These are phyloP conservation scores for Conger conger DNA, from an alignment of 2,113 vertebrate species.

Conservation along the genomic window DNA sequence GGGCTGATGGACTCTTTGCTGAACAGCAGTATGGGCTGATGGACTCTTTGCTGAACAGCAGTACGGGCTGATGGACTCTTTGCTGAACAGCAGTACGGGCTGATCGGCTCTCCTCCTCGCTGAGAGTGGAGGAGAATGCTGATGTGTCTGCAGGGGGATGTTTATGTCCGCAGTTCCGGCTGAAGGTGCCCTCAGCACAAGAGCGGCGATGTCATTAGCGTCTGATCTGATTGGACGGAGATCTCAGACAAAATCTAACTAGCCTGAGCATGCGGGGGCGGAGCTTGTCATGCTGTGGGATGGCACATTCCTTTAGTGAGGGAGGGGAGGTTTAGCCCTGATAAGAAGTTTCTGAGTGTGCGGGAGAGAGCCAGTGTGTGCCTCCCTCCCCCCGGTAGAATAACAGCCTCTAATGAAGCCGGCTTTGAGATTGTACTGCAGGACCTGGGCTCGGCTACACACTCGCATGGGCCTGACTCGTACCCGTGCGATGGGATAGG, in stretches of 20 bases:
- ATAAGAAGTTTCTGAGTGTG: not conserved
- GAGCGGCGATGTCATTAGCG: not conserved
- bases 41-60: too few species aligned
- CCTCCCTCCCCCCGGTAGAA: not conserved
- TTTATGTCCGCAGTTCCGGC: not conserved
- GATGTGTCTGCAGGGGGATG: not conserved
- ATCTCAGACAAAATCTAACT: not conserved
- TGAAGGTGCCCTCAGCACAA: too few species aligned
- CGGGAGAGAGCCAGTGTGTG: not conserved
- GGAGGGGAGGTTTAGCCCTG: not conserved
- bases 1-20: too few species aligned
- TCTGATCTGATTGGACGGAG: not conserved
- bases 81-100: too few species aligned
- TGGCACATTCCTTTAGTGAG: not conserved
- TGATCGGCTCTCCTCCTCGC: not conserved
- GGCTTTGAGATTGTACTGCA: too few species aligned
- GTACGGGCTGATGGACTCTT: too few species aligned
- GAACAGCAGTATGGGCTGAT: too few species aligned
- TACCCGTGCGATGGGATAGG: too few species aligned
- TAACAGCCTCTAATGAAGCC: not conserved
- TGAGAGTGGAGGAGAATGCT: not conserved
- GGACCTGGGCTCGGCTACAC: too few species aligned
- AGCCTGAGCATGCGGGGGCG: not conserved
- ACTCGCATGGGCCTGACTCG: too few species aligned
- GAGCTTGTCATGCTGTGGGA: not conserved